Evolutionary conservation across 1,140 invertebrate genomes (phyloP).

Genomic region (Ceratitis capitata): DNA sequence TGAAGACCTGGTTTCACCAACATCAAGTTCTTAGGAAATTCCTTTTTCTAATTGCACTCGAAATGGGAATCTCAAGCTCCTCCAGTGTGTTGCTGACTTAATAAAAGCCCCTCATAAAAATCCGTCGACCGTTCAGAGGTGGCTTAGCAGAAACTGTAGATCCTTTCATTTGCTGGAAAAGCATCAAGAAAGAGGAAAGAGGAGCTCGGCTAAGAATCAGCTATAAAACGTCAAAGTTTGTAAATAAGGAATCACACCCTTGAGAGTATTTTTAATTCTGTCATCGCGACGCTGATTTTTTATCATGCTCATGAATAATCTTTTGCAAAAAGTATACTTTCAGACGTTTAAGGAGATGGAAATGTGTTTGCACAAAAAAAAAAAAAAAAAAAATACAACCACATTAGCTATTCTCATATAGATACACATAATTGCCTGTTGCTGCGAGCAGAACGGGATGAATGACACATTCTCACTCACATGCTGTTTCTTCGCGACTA

Average conservation of each 20-base stretch:
- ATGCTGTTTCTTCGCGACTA: background rate
- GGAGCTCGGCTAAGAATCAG: too few relatives aligned
- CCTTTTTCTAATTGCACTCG: too few relatives aligned
- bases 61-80: too few relatives aligned
- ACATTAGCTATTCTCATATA: background rate
- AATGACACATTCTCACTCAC: background rate
- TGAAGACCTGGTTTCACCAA: too few relatives aligned
- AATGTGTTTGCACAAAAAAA: background rate
- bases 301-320: background rate
- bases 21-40: too few relatives aligned
- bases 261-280: background rate
- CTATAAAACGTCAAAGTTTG: too few relatives aligned
- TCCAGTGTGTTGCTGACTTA: too few relatives aligned
- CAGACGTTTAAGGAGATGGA: background rate
- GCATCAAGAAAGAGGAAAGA: too few relatives aligned
- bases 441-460: background rate
- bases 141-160: too few relatives aligned
- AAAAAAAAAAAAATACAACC: background rate
- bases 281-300: background rate
- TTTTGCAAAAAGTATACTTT: background rate
- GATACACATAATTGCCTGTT: background rate
- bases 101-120: too few relatives aligned
- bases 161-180: too few relatives aligned
- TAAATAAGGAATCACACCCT: background rate
- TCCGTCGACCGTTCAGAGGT: too few relatives aligned